Conservation (phyloP, 2,888 invertebrate genomes). For the Rutpela maculata region DNA sequence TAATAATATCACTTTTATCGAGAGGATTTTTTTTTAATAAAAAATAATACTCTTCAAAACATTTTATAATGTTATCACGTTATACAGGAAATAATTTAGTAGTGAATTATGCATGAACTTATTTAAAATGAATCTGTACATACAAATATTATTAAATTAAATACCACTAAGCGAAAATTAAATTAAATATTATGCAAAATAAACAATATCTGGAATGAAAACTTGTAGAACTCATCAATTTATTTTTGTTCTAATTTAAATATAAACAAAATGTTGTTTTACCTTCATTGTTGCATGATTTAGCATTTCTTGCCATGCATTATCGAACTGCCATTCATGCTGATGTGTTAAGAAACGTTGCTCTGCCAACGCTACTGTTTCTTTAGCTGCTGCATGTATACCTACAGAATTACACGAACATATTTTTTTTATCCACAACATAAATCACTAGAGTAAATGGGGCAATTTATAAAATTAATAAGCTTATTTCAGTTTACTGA, state of each 20-base stretch:
- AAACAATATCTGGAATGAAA: neutral
- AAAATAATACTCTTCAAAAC: no score
- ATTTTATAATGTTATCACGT: no score
- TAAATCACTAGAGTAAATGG: no score
- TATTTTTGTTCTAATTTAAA: neutral
- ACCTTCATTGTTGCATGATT: conserved; percentile 97
- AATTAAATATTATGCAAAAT: neutral
- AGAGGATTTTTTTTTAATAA: no score
- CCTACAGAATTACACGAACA: conserved; percentile 74
- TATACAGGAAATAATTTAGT: no score
- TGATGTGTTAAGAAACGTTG: conserved; percentile 85
- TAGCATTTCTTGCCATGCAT: conserved; percentile 97
- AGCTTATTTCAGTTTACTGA: neutral
- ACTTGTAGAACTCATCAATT: neutral
- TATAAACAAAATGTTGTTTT: conserved; percentile 50
- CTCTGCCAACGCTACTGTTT: conserved; percentile 94
- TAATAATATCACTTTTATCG: no score
- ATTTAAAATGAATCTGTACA: no score
- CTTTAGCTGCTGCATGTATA: conserved; percentile 94
- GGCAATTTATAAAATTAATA: neutral
- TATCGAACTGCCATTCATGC: conserved; percentile 93
- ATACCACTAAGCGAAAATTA: neutral
- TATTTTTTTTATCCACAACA: no score
- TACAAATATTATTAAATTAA: no score
- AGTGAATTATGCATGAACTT: no score